These are phyloP conservation scores for Trisateles emortualis DNA, from an alignment of 2,888 invertebrate genomes.

Conservation along the genomic window DNA sequence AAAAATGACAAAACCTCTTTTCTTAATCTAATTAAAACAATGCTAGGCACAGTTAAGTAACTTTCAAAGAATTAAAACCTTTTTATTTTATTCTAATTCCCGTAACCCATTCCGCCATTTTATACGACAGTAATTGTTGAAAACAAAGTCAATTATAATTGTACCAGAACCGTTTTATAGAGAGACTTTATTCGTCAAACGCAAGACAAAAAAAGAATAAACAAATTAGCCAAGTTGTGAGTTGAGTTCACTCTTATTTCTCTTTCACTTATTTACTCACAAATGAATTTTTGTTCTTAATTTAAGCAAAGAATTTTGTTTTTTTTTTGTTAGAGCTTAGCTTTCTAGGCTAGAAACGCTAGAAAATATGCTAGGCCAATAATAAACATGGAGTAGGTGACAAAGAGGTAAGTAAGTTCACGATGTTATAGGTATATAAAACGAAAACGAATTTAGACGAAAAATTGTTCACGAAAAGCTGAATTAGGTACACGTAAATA, in stretches of 20 bases:
- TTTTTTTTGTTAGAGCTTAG: background rate
- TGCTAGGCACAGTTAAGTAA: too few species aligned
- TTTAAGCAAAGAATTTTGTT: too few species aligned
- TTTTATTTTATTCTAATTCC: background rate
- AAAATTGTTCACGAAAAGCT: too few species aligned
- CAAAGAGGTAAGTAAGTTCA: too few species aligned
- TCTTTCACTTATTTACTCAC: constrained; percentile 31
- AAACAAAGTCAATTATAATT: constrained; percentile 40
- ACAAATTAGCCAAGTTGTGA: constrained; percentile 38
- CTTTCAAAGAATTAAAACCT: background rate
- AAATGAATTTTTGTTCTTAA: constrained; percentile 37
- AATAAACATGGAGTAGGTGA: too few species aligned
- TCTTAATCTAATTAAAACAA: too few species aligned
- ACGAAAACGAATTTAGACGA: too few species aligned
- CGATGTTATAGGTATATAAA: too few species aligned
- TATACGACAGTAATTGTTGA: constrained; percentile 20
- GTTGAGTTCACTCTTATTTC: constrained; percentile 31
- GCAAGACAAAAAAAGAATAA: constrained; percentile 27
- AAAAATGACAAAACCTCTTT: too few species aligned
- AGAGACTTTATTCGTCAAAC: constrained; percentile 32
- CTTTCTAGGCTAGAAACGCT: background rate
- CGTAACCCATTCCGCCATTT: constrained; percentile 9
- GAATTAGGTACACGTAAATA: too few species aligned
- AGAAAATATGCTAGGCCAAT: too few species aligned
- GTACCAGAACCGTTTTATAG: constrained; percentile 27